Evolutionary conservation across 2,797 vertebrate species (phyloP).

Genomic region (Squalus acanthias): DNA sequence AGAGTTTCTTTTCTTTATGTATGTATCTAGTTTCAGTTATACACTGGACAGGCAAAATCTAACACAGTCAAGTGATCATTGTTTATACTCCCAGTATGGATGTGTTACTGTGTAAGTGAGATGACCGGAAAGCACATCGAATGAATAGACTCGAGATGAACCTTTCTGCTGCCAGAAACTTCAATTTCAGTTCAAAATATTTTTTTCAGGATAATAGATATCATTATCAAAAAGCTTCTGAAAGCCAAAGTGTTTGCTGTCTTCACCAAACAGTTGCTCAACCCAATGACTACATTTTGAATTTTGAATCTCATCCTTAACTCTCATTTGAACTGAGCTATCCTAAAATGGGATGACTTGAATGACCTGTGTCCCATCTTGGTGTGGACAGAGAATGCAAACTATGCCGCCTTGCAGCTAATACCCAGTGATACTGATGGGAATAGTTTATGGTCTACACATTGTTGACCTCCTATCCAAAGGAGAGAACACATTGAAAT

Average conservation of each 20-base stretch:
- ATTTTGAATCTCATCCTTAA: not conserved
- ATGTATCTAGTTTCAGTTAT: not conserved
- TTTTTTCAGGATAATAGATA: not conserved
- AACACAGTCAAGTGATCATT: not conserved
- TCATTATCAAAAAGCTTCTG: not conserved
- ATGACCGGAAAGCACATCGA: not conserved
- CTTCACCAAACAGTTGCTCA: not conserved
- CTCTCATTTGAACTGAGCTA: not conserved
- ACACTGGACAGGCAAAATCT: not conserved
- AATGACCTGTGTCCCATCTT: not conserved
- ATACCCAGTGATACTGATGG: not conserved
- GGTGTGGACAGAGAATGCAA: not conserved
- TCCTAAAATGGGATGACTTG: not conserved
- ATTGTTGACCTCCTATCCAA: not conserved
- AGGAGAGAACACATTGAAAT: not conserved
- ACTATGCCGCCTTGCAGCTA: not conserved
- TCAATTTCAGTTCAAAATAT: not conserved
- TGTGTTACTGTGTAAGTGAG: not conserved
- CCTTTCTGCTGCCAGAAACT: not conserved
- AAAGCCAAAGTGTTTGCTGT: not conserved
- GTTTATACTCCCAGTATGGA: not conserved
- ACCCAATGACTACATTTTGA: not conserved
- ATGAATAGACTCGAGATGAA: not conserved
- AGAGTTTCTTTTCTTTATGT: not conserved
- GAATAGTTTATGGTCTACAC: not conserved